Evolutionary conservation across 1,140 invertebrate species (phyloP).

Genomic region (Leptopilina clavipes): DNA sequence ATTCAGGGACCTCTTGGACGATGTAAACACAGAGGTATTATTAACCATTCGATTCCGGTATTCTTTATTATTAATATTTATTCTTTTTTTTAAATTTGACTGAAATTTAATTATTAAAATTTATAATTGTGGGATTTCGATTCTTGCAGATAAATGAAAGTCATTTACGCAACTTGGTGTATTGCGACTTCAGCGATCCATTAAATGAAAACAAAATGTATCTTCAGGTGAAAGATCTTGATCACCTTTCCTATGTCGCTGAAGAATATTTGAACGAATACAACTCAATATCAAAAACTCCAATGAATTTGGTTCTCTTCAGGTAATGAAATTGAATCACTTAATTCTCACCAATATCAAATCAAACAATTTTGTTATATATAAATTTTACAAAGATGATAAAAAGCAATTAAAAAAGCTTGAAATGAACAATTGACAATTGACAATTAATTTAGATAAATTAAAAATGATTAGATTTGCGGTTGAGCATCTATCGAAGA

Average conservation of each 20-base stretch:
- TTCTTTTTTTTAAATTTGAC: too few relatives aligned
- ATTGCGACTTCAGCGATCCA: slow-evolving; percentile 96
- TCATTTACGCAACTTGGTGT: slow-evolving; percentile 91
- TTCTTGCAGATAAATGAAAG: slow-evolving; percentile 80
- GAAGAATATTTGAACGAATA: slow-evolving; percentile 93
- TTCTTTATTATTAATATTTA: too few relatives aligned
- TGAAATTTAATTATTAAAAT: not conserved
- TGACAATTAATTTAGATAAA: not conserved
- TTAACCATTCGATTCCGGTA: slow-evolving; percentile 38
- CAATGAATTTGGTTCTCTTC: slow-evolving; percentile 97
- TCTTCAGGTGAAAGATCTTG: slow-evolving; percentile 89
- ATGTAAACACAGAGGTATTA: slow-evolving; percentile 55
- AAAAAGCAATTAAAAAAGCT: too few relatives aligned
- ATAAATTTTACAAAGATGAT: too few relatives aligned
- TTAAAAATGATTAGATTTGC: slow-evolving; percentile 83
- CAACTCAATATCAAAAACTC: slow-evolving; percentile 97
- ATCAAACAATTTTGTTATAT: not conserved
- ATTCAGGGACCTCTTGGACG: slow-evolving; percentile 68
- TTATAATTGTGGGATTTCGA: slow-evolving; percentile 6
- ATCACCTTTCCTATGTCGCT: slow-evolving; percentile 85
- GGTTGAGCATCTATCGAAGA: slow-evolving; percentile 94
- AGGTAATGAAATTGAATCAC: slow-evolving; percentile 75
- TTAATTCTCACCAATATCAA: not conserved
- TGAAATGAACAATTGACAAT: too few relatives aligned
- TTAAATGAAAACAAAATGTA: slow-evolving; percentile 92